These are phyloP conservation scores for Caiman crocodilus DNA, from an alignment of 2,797 vertebrate genomes.

Conservation along the genomic window DNA sequence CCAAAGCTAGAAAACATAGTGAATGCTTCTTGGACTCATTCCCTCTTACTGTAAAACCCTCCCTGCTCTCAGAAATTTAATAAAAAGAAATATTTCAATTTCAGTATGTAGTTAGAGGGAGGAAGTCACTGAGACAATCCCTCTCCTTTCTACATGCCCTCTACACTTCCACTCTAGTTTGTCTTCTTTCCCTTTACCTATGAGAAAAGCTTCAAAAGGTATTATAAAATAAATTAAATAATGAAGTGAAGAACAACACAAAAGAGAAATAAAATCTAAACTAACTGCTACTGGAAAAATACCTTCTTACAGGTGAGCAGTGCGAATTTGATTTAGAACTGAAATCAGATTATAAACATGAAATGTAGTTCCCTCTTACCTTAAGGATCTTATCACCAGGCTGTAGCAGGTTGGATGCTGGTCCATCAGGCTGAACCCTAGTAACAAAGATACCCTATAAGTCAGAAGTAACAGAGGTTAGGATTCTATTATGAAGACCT, in stretches of 20 bases:
- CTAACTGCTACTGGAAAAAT: fast-evolving
- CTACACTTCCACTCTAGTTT: neutral
- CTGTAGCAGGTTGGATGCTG: constrained; percentile 92
- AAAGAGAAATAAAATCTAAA: fast-evolving
- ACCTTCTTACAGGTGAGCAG: fast-evolving
- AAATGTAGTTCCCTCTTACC: constrained; percentile 82
- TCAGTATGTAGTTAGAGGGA: too few species aligned
- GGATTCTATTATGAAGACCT: constrained; percentile 86
- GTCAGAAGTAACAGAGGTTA: constrained; percentile 99
- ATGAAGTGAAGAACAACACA: fast-evolving
- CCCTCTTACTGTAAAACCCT: fast-evolving
- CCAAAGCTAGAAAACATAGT: fast-evolving
- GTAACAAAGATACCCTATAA: constrained; percentile 99
- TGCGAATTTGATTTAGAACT: neutral
- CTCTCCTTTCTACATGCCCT: neutral
- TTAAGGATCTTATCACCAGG: constrained; percentile 99
- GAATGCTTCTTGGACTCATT: neutral
- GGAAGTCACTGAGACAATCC: neutral
- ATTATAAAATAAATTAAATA: fast-evolving
- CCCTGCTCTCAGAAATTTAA: neutral
- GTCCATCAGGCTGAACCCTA: constrained; percentile 99
- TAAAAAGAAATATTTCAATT: neutral
- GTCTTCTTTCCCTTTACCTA: neutral
- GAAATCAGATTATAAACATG: neutral
- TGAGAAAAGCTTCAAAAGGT: neutral